A percentile compares a stretch with the other conserved stretches of the same genome.
Conservation (phyloP, 2,888 invertebrate genomes). For the Drosophila anomelani region DNA sequence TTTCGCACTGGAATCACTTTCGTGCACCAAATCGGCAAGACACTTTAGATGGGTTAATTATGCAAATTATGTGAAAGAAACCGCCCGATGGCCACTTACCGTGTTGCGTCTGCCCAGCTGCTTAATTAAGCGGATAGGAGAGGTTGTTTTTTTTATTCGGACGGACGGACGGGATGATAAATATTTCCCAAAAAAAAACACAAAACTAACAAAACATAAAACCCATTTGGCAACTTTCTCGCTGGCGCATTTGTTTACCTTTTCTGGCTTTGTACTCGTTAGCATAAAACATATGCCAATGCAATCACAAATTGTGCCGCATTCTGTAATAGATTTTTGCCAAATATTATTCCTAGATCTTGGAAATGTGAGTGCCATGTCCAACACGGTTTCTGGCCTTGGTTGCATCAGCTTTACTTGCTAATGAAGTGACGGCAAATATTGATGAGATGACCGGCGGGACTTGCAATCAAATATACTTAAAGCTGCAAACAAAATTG, state of each 20-base stretch:
- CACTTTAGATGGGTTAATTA: slow-evolving; percentile 68
- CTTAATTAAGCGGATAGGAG: slow-evolving; percentile 25
- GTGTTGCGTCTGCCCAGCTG: slow-evolving; percentile 30
- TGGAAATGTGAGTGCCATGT: background rate
- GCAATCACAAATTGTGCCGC: slow-evolving; percentile 4
- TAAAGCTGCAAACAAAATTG: slow-evolving; percentile 13
- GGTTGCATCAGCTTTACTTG: slow-evolving; percentile 16
- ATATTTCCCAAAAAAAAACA: slow-evolving; percentile 9
- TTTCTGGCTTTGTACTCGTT: slow-evolving; percentile 27
- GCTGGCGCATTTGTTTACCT: background rate
- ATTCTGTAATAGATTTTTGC: slow-evolving; percentile 19
- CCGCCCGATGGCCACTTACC: background rate
- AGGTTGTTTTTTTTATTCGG: background rate
- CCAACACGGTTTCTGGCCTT: slow-evolving; percentile 21
- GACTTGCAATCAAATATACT: slow-evolving; percentile 13
- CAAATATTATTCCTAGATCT: slow-evolving; percentile 22
- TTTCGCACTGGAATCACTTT: slow-evolving; percentile 48
- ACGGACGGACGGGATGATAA: background rate
- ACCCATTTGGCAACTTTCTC: slow-evolving; percentile 39
- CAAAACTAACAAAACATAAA: slow-evolving; percentile 3
- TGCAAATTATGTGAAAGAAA: slow-evolving; percentile 55
- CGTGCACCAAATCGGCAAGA: slow-evolving; percentile 66
- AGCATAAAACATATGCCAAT: slow-evolving; percentile 6
- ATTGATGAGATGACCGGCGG: slow-evolving; percentile 32
- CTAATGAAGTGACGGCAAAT: slow-evolving; percentile 34